Evolutionary conservation across 2,113 vertebrate genomes (phyloP).

Genomic region (Callipepla californica): DNA sequence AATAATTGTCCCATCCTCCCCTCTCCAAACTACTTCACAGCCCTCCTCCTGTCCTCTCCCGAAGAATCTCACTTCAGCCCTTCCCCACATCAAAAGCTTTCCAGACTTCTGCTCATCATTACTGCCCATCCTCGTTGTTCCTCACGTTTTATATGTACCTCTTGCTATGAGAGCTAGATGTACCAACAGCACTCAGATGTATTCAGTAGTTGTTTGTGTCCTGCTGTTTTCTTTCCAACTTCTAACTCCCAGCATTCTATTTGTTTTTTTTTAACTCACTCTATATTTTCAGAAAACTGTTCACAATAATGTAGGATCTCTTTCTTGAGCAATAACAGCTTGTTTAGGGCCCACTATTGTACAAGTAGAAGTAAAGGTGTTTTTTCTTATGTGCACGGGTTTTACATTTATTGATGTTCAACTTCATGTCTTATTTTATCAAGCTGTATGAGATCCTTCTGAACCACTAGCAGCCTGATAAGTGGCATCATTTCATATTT

Average conservation of each 20-base stretch:
- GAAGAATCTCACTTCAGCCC: not conserved
- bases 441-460: not conserved
- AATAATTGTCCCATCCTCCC: not conserved
- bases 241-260: not conserved
- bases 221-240: not conserved
- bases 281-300: not conserved
- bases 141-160: not conserved
- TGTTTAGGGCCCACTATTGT: not conserved
- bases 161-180: not conserved
- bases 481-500: not conserved
- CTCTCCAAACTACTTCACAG: not conserved
- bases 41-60: not conserved
- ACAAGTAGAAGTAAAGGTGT: not conserved
- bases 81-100: not conserved
- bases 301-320: not conserved
- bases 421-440: not conserved
- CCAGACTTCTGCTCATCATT: not conserved
- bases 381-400: not conserved
- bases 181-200: not conserved
- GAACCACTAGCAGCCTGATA: not conserved
- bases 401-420: not conserved
- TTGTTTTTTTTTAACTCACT: conserved; percentile 5
- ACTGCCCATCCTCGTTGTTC: not conserved
- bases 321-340: conserved; percentile 13
- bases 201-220: not conserved